Evolutionary conservation across 2,888 invertebrate species (phyloP), one percentile per base, ranked within the genome.

Genomic region (Ephialtes manifestator): DNA sequence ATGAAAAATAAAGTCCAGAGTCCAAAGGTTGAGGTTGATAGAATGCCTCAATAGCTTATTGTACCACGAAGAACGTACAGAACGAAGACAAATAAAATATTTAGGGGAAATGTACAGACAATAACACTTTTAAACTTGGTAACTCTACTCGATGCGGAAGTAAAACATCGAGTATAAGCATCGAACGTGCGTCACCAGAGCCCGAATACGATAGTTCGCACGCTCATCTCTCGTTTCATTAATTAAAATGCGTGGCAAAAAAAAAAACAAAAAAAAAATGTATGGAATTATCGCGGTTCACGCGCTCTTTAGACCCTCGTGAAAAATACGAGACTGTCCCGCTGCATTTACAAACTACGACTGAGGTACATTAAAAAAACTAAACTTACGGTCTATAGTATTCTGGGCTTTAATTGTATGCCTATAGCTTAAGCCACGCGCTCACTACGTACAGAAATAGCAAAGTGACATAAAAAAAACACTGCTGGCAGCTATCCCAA

Each of bases 401-500:
- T n/a, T 4, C 28, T 5, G 39, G 39, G 51, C 39, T 55, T 20
- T 2, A 28, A 39, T 60, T 13, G n/a, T 20, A 48, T 48, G 18
- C 46, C 28, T 11, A 35, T 48, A 70, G 31, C 20, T 24, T 20
- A 31, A 70, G 35, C 55, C 58, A 68, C 77, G 68, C 60, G 70
- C 60, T 53, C 10, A 20, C 20, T 24, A n/a, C 58, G 75, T 46
- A 48, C 39, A 48, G 71, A 80, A 83, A 83, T 83, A 83, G 71
- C 70, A 13, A 53, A 48, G 46, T 20, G 78, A n/a, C 74, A 53
- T 24, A 71, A 31, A 72, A 46, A 71, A 39, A 31, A 28, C n/a
- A 35, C n/a, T 39, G 43, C 24, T 80, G 81, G 80, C 84, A 72
- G 51, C 71, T 20, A 51, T 81, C 65, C 76, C 80, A 71, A 51